These are phyloP conservation scores for Carlito syrichta DNA, from an alignment of 2,113 vertebrate genomes.

Conservation along the genomic window DNA sequence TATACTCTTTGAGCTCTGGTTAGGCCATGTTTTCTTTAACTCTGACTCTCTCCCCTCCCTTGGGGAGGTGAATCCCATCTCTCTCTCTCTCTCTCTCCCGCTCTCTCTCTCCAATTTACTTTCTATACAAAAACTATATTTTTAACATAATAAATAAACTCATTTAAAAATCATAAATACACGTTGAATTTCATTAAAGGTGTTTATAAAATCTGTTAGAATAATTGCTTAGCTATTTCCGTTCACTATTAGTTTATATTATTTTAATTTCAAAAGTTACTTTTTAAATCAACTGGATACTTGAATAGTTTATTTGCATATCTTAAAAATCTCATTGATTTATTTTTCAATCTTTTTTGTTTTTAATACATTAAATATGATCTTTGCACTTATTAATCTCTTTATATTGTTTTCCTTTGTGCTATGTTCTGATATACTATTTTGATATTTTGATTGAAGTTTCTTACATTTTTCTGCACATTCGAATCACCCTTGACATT, in stretches of 20 bases:
- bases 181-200: background rate
- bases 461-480: background rate
- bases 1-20: no score
- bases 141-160: no score
- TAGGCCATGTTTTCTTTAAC: no score
- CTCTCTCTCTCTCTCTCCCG: no score
- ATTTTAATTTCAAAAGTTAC: background rate
- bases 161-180: background rate
- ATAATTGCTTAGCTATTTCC: background rate
- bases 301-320: background rate
- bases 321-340: background rate
- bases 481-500: background rate
- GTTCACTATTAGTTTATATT: background rate
- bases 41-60: no score
- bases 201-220: background rate
- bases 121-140: no score
- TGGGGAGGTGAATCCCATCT: no score
- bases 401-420: background rate
- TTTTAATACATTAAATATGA: background rate
- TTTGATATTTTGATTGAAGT: background rate
- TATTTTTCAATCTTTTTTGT: background rate
- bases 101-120: no score
- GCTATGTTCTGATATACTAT: background rate
- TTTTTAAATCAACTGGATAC: background rate
- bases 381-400: background rate